phyloP scores from a whole-genome alignment of 2,797 vertebrate genomes.

The Buphagus erythrorhynchus region DNA sequence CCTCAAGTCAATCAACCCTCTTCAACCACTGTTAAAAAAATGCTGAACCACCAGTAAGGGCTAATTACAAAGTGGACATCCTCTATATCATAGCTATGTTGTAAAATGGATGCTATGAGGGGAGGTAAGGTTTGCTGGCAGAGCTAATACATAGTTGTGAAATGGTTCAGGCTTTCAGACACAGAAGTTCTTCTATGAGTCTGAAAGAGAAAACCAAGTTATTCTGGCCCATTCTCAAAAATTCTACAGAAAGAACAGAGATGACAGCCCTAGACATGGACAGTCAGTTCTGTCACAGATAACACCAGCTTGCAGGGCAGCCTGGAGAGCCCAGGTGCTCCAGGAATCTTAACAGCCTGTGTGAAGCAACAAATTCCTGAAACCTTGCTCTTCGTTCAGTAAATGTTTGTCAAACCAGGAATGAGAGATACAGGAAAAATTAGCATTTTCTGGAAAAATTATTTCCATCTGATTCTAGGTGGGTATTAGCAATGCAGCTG shows the following conservation, averaged over 20 bases:
- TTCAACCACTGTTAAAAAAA: background rate
- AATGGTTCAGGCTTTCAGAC: background rate
- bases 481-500: background rate
- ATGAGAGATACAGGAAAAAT: slow-evolving; percentile 18
- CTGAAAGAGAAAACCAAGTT: background rate
- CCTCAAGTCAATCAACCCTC: background rate
- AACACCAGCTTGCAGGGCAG: background rate
- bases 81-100: background rate
- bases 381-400: slow-evolving; percentile 19
- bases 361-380: slow-evolving; percentile 29
- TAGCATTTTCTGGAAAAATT: background rate
- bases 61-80: background rate
- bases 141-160: background rate
- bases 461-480: background rate
- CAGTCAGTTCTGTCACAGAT: background rate
- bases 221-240: background rate
- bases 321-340: background rate
- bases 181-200: background rate
- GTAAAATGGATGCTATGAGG: background rate
- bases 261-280: background rate
- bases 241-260: background rate
- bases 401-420: slow-evolving; percentile 37
- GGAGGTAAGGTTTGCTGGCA: background rate
- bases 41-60: background rate
- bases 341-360: slow-evolving; percentile 42